Conservation (phyloP, 2,888 invertebrate species). For the Chrysotoxum bicinctum region DNA sequence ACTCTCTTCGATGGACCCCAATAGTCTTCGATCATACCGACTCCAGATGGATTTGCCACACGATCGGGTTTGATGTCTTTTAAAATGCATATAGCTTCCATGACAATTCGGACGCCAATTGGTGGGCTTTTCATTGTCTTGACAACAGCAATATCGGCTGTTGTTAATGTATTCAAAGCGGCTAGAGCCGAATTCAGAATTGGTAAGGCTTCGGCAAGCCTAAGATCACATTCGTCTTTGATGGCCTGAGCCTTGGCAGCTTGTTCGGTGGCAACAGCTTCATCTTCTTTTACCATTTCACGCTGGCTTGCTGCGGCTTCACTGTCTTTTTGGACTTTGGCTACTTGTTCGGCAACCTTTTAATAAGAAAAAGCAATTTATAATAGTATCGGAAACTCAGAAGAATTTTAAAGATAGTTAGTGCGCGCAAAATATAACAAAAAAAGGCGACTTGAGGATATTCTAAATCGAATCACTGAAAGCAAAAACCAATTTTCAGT, state of each 20-base stretch:
- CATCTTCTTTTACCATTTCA: slow-evolving; percentile 88
- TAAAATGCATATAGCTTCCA: slow-evolving; percentile 97
- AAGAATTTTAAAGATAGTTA: too few species aligned
- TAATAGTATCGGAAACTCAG: background rate
- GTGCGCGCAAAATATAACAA: too few species aligned
- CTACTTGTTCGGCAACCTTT: slow-evolving; percentile 88
- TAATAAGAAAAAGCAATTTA: background rate
- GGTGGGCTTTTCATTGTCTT: slow-evolving; percentile 99
- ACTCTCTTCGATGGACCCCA: slow-evolving; percentile 96
- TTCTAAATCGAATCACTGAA: too few species aligned
- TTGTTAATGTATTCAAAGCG: slow-evolving; percentile 94
- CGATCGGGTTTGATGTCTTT: slow-evolving; percentile 95
- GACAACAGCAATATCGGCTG: slow-evolving; percentile 93
- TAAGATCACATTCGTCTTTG: slow-evolving; percentile 95
- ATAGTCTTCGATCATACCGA: slow-evolving; percentile 93
- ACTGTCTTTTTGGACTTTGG: slow-evolving; percentile 93
- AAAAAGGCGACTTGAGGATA: too few species aligned
- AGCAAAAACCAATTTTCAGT: too few species aligned
- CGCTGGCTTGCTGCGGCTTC: slow-evolving; percentile 88
- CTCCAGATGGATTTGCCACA: slow-evolving; percentile 90
- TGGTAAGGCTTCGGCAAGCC: slow-evolving; percentile 95
- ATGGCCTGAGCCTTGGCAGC: slow-evolving; percentile 90
- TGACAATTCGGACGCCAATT: slow-evolving; percentile 92
- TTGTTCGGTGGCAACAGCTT: slow-evolving; percentile 90
- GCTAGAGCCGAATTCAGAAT: slow-evolving; percentile 92